Evolutionary conservation across 1,140 invertebrate genomes (phyloP), one percentile per base, ranked within the genome.

Genomic region (Antheraea mylitta): DNA sequence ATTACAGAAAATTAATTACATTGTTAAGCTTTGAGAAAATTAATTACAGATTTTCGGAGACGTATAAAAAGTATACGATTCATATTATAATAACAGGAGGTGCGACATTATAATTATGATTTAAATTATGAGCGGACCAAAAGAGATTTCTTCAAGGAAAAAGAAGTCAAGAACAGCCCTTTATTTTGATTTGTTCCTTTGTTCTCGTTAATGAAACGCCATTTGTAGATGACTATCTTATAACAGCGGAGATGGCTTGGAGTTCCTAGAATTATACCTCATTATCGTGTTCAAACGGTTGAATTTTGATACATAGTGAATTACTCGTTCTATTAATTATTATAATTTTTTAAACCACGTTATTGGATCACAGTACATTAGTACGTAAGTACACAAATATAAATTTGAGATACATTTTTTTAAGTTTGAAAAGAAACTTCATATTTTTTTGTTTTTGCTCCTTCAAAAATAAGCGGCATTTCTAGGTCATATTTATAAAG

Each of bases 171-270:
- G 75, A 73, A 76, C 68, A 75, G 71, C 73, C 74, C 76, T 80
- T 77, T 78, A 73, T 77, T 84, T 85, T 81, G 78, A 83, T 81
- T 82, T 80, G 74, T 77, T 71, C 64, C 74, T 81, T 79, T 82
- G 81, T 82, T 85, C 80, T 67, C 65, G 45, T 69, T 76, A 82
- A 76, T 81, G 73, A 74, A 78, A 77, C 72, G 70, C 71, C 77
- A 78, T 82, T 81, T 80, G 76, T 73, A 78, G 78, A 82, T 81
- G 77, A 73, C 69, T 77, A 76, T 78, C 78, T 78, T 69, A 78
- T 66, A 77, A 45, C 70, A 64, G 72, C 69, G 64, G 73, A 71
- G 75, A 80, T 76, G 65, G 69, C 64, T 62, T 36, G 69, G 38
- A 19, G 58, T 59, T 62, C 38, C 64, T 64, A 48, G 60, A 76